Percentiles rank a stretch among this genome's conserved stretches.
phyloP scores from a whole-genome alignment of 2,113 vertebrate genomes.

The Carlito syrichta region DNA sequence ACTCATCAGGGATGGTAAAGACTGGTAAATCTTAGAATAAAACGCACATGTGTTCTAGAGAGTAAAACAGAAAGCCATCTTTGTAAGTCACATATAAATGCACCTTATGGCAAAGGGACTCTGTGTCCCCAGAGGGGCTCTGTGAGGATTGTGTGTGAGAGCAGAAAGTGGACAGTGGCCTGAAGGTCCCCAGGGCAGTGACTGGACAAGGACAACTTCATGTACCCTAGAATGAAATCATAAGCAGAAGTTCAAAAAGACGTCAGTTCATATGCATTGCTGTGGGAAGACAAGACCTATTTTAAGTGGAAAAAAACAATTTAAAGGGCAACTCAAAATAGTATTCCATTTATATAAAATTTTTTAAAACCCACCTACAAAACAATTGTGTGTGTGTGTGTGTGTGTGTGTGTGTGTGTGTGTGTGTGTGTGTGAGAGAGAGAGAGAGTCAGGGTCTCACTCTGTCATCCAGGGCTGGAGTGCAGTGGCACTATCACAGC shows the following conservation, averaged over 20 bases:
- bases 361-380: neutral
- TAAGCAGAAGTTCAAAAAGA: neutral
- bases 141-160: neutral
- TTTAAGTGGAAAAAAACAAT: neutral
- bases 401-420: no score
- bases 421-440: no score
- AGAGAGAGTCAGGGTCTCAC: no score
- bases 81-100: constrained; percentile 5
- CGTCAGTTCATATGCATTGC: neutral
- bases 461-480: no score
- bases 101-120: neutral
- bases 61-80: neutral
- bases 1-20: neutral
- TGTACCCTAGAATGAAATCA: neutral
- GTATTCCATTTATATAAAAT: neutral
- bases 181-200: neutral
- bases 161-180: neutral
- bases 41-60: neutral
- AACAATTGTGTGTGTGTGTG: neutral
- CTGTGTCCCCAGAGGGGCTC: neutral
- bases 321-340: neutral
- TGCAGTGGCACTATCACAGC: no score
- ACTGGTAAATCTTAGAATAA: neutral
- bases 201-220: neutral
- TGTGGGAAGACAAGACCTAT: neutral